A percentile compares a stretch with the other conserved stretches of the same genome.
phyloP scores from a whole-genome alignment of 1,140 invertebrate species.

The Semibalanus balanoides region DNA sequence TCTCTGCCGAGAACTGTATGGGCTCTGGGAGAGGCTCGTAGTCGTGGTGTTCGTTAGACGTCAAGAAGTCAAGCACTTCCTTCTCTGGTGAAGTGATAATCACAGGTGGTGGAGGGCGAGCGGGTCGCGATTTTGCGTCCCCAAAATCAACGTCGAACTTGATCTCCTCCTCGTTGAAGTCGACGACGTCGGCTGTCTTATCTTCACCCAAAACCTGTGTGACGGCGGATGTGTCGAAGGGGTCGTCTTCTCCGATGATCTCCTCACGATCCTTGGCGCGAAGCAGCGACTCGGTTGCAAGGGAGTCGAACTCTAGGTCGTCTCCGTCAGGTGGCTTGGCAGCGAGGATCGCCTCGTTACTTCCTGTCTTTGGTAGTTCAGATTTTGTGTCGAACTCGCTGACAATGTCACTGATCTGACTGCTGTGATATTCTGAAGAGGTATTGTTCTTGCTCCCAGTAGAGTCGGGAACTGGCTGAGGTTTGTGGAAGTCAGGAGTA shows the following conservation, averaged over 20 bases:
- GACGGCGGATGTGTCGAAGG: slow-evolving; percentile 25
- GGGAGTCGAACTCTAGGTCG: slow-evolving; percentile 25
- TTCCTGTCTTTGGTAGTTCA: slow-evolving; percentile 53
- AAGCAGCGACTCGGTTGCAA: slow-evolving; percentile 20
- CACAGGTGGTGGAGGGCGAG: slow-evolving; percentile 12
- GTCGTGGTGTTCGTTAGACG: slow-evolving; percentile 10
- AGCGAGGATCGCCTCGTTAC: slow-evolving; percentile 30
- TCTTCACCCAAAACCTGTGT: slow-evolving; percentile 19
- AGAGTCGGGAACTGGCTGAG: not conserved
- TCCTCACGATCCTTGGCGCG: slow-evolving; percentile 13
- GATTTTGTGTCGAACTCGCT: slow-evolving; percentile 50
- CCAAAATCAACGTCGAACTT: slow-evolving; percentile 76
- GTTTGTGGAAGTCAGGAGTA: slow-evolving; percentile 19
- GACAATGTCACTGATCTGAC: slow-evolving; percentile 25
- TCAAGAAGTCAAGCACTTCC: slow-evolving; percentile 19
- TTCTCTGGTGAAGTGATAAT: slow-evolving; percentile 8
- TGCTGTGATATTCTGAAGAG: not conserved
- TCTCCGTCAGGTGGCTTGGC: slow-evolving; percentile 17
- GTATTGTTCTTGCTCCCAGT: too few relatives aligned
- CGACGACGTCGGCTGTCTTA: slow-evolving; percentile 8
- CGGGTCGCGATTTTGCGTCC: slow-evolving; percentile 28
- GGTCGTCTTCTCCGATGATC: slow-evolving; percentile 19
- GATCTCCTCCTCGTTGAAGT: slow-evolving; percentile 36
- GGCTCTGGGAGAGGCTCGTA: slow-evolving; percentile 11
- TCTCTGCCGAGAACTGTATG: slow-evolving; percentile 15